These are phyloP conservation scores for Myanophis thanlyinensis DNA, from an alignment of 2,113 vertebrate species.

Conservation along the genomic window DNA sequence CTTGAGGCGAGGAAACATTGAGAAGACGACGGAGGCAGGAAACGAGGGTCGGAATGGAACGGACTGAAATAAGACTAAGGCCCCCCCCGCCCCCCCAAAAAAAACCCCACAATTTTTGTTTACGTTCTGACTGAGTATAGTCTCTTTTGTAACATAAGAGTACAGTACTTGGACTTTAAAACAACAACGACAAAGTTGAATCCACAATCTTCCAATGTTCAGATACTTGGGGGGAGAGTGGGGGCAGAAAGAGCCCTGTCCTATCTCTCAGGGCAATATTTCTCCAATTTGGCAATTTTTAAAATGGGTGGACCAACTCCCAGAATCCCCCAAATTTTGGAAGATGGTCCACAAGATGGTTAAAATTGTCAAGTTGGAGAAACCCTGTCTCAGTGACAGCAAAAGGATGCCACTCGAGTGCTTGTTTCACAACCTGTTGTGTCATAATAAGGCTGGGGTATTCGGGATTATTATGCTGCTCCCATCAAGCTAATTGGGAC, in stretches of 20 bases:
- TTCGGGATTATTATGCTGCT: not conserved
- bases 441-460: not conserved
- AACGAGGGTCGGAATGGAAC: not conserved
- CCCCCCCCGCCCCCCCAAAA: no score
- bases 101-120: not conserved
- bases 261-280: not conserved
- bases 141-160: not conserved
- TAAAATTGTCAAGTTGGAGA: not conserved
- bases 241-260: not conserved
- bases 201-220: not conserved
- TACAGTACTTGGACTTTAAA: not conserved
- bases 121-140: not conserved
- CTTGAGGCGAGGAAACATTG: not conserved
- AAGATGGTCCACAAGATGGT: not conserved
- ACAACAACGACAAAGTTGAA: not conserved
- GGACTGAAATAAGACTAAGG: not conserved
- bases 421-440: not conserved
- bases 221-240: not conserved
- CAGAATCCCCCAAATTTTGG: not conserved
- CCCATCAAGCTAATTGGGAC: not conserved
- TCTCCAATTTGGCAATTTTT: not conserved
- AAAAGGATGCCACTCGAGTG: not conserved
- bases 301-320: not conserved
- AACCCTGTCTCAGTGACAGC: not conserved
- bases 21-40: not conserved